These are phyloP conservation scores for Melieria crassipennis DNA, from an alignment of 2,888 invertebrate genomes.

Conservation along the genomic window DNA sequence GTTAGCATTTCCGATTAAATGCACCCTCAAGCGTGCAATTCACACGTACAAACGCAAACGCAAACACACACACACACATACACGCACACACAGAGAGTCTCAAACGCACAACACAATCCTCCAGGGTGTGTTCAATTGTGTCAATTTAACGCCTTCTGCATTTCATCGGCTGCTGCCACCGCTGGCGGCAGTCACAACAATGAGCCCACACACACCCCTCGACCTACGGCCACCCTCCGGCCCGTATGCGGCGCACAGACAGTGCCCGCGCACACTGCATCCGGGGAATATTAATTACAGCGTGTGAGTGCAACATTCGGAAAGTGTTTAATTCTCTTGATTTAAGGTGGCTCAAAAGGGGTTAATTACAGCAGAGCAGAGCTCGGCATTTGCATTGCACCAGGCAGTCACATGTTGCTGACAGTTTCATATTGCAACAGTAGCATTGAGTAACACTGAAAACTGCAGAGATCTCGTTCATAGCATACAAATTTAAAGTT, in stretches of 20 bases:
- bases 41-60: conserved; percentile 24
- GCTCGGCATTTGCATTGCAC: no score
- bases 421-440: background rate
- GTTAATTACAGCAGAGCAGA: conserved; percentile 19
- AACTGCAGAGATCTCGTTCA: no score
- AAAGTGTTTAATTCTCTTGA: conserved; percentile 30
- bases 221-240: conserved; percentile 5
- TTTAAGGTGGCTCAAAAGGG: conserved; percentile 25
- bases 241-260: background rate
- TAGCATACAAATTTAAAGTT: no score
- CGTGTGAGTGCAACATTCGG: conserved; percentile 15
- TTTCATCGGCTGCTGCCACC: conserved; percentile 14
- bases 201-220: background rate
- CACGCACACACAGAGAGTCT: conserved; percentile 6
- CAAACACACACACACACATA: conserved; percentile 19
- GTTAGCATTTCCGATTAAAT: conserved; percentile 54
- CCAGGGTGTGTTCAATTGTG: conserved; percentile 38
- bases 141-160: conserved; percentile 36
- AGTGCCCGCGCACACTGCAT: background rate
- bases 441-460: conserved; percentile 8
- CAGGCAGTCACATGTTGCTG: background rate
- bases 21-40: conserved; percentile 42
- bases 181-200: conserved; percentile 27
- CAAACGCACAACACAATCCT: conserved; percentile 23
- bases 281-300: conserved; percentile 27